Conservation (phyloP, 2,113 vertebrate species). For the Tachysurus vachellii region DNA sequence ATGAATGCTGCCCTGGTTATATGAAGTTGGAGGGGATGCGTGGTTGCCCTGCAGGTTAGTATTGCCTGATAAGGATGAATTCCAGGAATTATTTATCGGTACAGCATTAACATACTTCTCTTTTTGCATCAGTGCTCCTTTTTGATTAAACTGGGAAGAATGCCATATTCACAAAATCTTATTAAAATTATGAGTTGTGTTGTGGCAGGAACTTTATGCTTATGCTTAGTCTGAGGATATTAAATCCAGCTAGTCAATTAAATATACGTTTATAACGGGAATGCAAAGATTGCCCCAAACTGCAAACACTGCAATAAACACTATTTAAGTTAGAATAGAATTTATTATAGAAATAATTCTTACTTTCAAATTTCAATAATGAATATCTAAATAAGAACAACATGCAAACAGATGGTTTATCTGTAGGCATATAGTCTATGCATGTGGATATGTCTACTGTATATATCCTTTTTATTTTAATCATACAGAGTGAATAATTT, state of each 20-base stretch:
- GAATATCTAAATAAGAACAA: background rate
- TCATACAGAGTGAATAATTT: background rate
- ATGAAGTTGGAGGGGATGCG: constrained; percentile 84
- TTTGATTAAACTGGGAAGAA: background rate
- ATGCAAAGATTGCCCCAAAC: background rate
- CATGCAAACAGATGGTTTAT: no score
- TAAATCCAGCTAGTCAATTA: constrained; percentile 12
- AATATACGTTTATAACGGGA: background rate
- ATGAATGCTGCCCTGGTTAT: constrained; percentile 97
- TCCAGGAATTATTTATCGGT: background rate
- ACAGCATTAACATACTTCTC: background rate
- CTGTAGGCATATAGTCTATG: background rate
- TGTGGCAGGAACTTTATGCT: background rate
- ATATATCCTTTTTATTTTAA: background rate
- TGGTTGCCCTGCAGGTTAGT: constrained; percentile 93
- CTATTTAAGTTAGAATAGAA: no score
- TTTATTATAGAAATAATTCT: background rate
- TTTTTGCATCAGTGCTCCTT: background rate
- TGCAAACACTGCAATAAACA: background rate
- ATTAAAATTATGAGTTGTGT: background rate
- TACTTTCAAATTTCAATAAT: background rate
- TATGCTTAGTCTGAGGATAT: constrained; percentile 9
- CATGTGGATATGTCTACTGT: background rate
- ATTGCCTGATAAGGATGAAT: background rate
- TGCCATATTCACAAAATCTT: background rate